phyloP scores from a whole-genome alignment of 2,113 vertebrate species.

The Stigmatopora argus region DNA sequence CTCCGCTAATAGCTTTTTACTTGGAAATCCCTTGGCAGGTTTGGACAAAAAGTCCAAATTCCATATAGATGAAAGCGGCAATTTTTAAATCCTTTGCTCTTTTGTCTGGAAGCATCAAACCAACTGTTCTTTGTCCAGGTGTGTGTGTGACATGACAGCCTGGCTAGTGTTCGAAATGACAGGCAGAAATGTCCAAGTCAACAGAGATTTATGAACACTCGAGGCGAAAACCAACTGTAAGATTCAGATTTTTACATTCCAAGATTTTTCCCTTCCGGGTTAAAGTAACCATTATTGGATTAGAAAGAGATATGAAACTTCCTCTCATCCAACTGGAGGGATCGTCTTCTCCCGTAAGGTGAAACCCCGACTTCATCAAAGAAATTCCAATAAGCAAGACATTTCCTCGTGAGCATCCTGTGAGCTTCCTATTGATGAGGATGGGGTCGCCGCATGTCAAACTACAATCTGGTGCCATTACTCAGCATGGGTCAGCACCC shows the following conservation, averaged over 20 bases:
- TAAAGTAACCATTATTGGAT: constrained; percentile 16
- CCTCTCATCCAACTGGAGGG: constrained; percentile 2
- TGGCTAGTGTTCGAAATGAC: constrained; percentile 52
- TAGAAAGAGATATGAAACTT: neutral
- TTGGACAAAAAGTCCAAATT: constrained; percentile 38
- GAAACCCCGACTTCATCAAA: constrained; percentile 57
- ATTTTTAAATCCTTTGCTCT: constrained; percentile 56
- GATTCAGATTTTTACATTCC: constrained; percentile 51
- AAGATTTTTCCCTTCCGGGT: constrained; percentile 33
- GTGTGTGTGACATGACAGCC: constrained; percentile 56
- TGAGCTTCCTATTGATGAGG: constrained; percentile 49
- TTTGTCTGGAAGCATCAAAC: constrained; percentile 25
- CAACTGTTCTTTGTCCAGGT: constrained; percentile 58
- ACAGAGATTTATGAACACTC: constrained; percentile 68
- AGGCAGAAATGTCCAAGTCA: constrained; percentile 60
- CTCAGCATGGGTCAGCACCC: constrained; percentile 59
- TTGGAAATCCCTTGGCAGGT: constrained; percentile 20
- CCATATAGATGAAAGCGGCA: constrained; percentile 37
- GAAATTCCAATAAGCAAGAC: constrained; percentile 69
- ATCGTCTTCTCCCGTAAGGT: constrained; percentile 57
- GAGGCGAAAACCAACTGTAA: constrained; percentile 57
- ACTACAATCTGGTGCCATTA: constrained; percentile 62
- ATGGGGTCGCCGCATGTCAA: constrained; percentile 58
- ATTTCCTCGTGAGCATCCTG: constrained; percentile 66
- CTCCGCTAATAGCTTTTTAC: constrained; percentile 7